Evolutionary conservation across 2,888 invertebrate species (phyloP), one percentile per base, ranked within the genome.

Genomic region (Drosophila mettleri): DNA sequence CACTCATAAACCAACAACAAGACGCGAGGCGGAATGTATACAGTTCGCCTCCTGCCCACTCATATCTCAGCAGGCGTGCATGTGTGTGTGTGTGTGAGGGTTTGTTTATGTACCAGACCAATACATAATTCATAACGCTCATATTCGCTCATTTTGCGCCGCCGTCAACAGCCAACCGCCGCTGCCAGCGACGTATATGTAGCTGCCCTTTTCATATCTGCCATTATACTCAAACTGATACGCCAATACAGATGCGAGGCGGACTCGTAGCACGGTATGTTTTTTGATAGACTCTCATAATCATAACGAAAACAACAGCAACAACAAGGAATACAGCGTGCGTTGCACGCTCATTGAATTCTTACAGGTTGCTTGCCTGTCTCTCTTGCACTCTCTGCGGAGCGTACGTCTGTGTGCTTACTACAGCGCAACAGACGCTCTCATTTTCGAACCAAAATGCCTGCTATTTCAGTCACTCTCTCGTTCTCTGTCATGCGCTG

Each of bases 111-210:
- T 77, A 78, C 72, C 39, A 52, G 62, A 63, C 79, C 81, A 80
- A 78, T 89, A 89, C 88, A 90, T 89, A 90, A 90, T 90, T 90
- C 90, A 90, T 90, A 90, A 88, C 80, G 82, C 90, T 90, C 89
- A 90, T 90, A 90, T 89, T 89, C 85, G 78, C 87, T 86, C 89
- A 86, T 79, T 79, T 87, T 80, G 86, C 79, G 66, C 51, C 69
- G 67, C 49, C 49, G 61, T 65, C 65, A 62, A 51, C 63, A 68
- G 38, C 72, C 70, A 66, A 73, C 69, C 64, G 68, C 70, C 57
- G 65, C 67, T 64, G 74, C 55, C 76, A 72, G 49, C 78, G 68
- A 34, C 69, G 67, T 43, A 54, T 67, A 67, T 55, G 72, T 78
- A 63, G 65, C 86, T 86, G 85, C 84, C 80, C 78, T 78, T 78